These are phyloP conservation scores for Pteronotus mesoamericanus DNA, from an alignment of 2,797 vertebrate species.

Conservation along the genomic window DNA sequence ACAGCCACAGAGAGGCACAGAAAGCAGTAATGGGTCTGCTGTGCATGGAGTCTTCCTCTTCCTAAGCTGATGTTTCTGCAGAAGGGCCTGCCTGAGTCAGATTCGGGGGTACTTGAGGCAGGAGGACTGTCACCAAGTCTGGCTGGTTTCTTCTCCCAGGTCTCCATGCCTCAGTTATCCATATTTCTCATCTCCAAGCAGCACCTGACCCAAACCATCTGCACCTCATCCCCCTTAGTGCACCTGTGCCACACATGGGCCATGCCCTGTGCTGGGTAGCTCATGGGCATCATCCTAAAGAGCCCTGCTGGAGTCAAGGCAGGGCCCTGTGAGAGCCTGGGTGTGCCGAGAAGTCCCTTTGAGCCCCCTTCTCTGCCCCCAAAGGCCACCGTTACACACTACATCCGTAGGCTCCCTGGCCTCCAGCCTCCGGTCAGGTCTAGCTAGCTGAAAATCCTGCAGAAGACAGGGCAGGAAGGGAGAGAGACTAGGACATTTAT, in stretches of 20 bases:
- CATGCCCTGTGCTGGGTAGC: fast-evolving
- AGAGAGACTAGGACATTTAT: neutral
- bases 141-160: neutral
- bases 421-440: neutral
- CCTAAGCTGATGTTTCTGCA: neutral
- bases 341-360: neutral
- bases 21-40: neutral
- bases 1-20: neutral
- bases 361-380: neutral
- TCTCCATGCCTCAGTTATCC: too few species aligned
- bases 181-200: neutral
- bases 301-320: neutral
- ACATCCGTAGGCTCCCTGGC: neutral
- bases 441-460: too few species aligned
- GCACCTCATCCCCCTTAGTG: neutral
- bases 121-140: neutral
- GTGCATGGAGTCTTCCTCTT: neutral
- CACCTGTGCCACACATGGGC: fast-evolving
- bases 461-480: neutral
- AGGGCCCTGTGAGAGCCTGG: neutral
- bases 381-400: neutral
- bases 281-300: neutral
- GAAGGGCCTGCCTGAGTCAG: neutral
- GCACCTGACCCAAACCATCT: neutral
- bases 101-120: neutral